A percentile compares a stretch with the other conserved stretches of the same genome.
Conservation (phyloP, 2,888 invertebrate species). For the Rhingia campestris region DNA sequence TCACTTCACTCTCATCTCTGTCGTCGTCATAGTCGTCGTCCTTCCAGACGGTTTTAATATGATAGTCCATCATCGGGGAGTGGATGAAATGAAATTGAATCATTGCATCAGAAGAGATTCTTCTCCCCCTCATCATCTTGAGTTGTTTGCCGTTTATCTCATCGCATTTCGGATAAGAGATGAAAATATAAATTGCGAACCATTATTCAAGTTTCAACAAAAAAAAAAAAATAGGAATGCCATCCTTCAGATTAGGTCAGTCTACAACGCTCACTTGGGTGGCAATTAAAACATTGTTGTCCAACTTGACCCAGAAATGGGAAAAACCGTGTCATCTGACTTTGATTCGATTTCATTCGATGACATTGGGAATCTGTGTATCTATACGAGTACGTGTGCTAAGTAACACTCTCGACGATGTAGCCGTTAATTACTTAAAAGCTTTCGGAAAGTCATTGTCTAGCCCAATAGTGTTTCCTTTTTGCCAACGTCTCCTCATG, state of each 20-base stretch:
- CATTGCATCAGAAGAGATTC: constrained; percentile 53
- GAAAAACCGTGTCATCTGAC: constrained; percentile 29
- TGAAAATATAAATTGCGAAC: constrained; percentile 21
- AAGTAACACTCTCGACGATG: constrained; percentile 45
- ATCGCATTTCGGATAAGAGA: constrained; percentile 28
- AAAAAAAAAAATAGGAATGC: constrained; percentile 1
- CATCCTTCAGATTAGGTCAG: constrained; percentile 7
- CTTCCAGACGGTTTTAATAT: constrained; percentile 65
- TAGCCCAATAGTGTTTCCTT: constrained; percentile 29
- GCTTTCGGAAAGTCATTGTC: constrained; percentile 65
- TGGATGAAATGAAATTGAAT: constrained; percentile 59
- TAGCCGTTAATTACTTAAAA: constrained; percentile 70
- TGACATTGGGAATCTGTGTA: not conserved
- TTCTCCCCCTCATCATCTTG: constrained; percentile 21
- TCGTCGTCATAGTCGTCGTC: constrained; percentile 21
- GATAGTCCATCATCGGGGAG: constrained; percentile 58
- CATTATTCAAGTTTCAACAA: constrained; percentile 19
- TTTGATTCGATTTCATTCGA: constrained; percentile 23
- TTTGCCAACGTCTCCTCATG: not conserved
- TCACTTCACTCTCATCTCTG: constrained; percentile 34
- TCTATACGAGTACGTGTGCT: constrained; percentile 6
- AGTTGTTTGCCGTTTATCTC: constrained; percentile 48
- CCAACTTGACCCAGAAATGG: constrained; percentile 44
- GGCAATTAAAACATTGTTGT: constrained; percentile 17
- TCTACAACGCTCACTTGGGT: not conserved